These are phyloP conservation scores for Mus musculus DNA, from an alignment of 2,113 vertebrate genomes.

Conservation along the genomic window GRCm39 chr16:65261501-65262000, in stretches of 20 bases:
- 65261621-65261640: background rate
- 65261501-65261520: background rate
- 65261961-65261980: background rate
- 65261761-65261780: background rate
- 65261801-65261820: background rate
- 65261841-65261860: background rate
- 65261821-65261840: background rate
- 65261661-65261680: slow-evolving; percentile 18
- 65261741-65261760: background rate
- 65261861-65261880: background rate
- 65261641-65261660: slow-evolving; percentile 15
- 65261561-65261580: slow-evolving; percentile 43
- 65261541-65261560: background rate
- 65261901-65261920: background rate
- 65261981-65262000: background rate
- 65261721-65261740: background rate
- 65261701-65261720: no score
- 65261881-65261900: background rate
- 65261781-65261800: background rate
- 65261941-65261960: background rate
- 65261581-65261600: background rate
- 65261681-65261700: background rate
- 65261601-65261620: background rate
- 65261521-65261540: slow-evolving; percentile 12
- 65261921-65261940: background rate